phyloP scores from a whole-genome alignment of 2,113 vertebrate genomes.

The Myotis yumanensis region DNA sequence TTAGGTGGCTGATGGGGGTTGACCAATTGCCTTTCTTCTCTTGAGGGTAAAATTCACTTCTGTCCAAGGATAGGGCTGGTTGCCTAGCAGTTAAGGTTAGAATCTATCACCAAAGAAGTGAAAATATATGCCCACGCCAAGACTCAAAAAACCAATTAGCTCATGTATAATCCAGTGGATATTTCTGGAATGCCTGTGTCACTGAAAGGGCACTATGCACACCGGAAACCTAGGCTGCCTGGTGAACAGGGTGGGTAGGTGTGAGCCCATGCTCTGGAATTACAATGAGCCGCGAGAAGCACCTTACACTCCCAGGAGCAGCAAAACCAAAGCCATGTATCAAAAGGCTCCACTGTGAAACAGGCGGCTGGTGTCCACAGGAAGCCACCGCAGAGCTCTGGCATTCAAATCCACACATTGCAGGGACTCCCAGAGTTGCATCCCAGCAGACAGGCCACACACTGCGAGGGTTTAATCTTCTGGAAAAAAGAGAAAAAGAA shows the following conservation, averaged over 20 bases:
- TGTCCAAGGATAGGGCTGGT: not conserved
- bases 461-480: not conserved
- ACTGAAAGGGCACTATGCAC: fast-evolving
- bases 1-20: not conserved
- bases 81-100: not conserved
- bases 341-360: not conserved
- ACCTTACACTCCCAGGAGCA: not conserved
- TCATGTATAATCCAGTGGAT: not conserved
- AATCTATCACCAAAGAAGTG: not conserved
- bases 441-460: fast-evolving
- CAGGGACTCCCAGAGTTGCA: too few relatives aligned
- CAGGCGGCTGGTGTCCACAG: not conserved
- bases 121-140: not conserved
- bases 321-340: not conserved
- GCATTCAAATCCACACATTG: too few relatives aligned
- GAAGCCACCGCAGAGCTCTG: not conserved
- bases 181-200: not conserved
- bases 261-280: not conserved
- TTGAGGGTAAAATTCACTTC: not conserved
- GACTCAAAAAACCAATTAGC: not conserved
- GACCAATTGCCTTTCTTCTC: not conserved
- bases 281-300: not conserved
- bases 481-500: not conserved
- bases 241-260: too few relatives aligned
- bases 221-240: not conserved